Conservation (phyloP, 2,113 vertebrate genomes). For the Sylvietta virens region DNA sequence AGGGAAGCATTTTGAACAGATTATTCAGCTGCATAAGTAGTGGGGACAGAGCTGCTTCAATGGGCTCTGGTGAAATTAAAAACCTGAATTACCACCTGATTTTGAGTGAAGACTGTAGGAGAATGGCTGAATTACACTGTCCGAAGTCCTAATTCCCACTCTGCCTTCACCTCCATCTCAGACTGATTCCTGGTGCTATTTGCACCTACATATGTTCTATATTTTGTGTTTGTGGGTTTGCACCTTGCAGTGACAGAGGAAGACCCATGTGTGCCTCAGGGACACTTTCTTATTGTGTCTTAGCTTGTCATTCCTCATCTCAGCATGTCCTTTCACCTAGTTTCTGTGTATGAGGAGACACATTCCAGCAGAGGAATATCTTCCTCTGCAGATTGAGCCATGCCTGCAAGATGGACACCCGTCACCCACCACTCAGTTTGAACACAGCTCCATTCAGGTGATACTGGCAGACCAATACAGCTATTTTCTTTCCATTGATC, state of each 20-base stretch:
- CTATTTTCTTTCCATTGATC: neutral
- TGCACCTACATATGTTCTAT: neutral
- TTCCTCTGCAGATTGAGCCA: neutral
- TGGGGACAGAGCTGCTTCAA: neutral
- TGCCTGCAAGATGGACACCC: accelerated
- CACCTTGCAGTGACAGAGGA: neutral
- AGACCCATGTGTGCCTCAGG: neutral
- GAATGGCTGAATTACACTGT: neutral
- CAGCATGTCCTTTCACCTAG: neutral
- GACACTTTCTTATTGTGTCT: neutral
- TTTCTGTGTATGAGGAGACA: neutral
- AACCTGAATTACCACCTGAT: neutral
- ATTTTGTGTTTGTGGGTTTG: neutral
- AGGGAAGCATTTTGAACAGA: neutral
- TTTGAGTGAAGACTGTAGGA: neutral
- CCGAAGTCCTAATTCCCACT: neutral
- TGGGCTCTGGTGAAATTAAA: neutral
- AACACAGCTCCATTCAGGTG: neutral
- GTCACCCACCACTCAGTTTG: neutral
- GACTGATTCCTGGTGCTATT: neutral
- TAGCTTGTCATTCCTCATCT: neutral
- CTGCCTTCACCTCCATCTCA: neutral
- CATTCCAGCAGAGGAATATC: neutral
- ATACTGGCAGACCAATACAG: neutral
- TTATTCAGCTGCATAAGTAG: neutral